These are phyloP conservation scores for Adoxophyes honmai DNA, from an alignment of 1,140 invertebrate species.

Conservation along the genomic window DNA sequence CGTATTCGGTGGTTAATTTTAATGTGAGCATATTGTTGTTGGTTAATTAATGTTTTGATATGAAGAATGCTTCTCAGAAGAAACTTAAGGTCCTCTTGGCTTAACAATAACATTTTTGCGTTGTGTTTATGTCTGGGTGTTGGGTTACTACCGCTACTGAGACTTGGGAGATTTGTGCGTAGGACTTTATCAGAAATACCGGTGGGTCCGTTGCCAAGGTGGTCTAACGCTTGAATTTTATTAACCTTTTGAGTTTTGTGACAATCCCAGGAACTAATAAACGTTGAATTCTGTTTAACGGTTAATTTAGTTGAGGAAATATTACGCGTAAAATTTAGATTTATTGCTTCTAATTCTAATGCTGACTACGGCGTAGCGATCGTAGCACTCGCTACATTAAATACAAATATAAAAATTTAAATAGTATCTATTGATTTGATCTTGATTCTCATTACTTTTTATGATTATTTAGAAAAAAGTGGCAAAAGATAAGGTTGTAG, in stretches of 20 bases:
- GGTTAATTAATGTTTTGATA: constrained; percentile 55
- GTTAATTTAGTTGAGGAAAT: too few species aligned
- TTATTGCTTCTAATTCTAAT: too few species aligned
- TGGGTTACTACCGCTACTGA: constrained; percentile 42
- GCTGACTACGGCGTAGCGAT: too few species aligned
- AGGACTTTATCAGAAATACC: constrained; percentile 34
- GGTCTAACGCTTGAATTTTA: constrained; percentile 28
- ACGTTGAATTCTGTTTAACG: constrained; percentile 4
- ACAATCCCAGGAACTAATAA: not conserved
- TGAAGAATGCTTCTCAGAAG: constrained; percentile 53
- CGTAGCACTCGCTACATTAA: not conserved
- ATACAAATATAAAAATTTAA: too few species aligned
- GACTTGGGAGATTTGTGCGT: constrained; percentile 64
- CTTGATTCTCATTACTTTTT: too few species aligned
- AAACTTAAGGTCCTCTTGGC: constrained; percentile 47
- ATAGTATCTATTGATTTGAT: too few species aligned
- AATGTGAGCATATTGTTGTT: constrained; percentile 19
- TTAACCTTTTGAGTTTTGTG: not conserved
- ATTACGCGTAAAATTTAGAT: too few species aligned
- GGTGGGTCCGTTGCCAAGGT: constrained; percentile 35
- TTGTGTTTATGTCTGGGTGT: constrained; percentile 47
- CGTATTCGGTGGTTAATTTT: constrained; percentile 24
- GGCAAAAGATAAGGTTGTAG: too few species aligned
- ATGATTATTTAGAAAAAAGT: too few species aligned
- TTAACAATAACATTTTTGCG: constrained; percentile 51